Evolutionary conservation across 2,888 invertebrate species (phyloP).

Genomic region (Dasysyrphus tricinctus): DNA sequence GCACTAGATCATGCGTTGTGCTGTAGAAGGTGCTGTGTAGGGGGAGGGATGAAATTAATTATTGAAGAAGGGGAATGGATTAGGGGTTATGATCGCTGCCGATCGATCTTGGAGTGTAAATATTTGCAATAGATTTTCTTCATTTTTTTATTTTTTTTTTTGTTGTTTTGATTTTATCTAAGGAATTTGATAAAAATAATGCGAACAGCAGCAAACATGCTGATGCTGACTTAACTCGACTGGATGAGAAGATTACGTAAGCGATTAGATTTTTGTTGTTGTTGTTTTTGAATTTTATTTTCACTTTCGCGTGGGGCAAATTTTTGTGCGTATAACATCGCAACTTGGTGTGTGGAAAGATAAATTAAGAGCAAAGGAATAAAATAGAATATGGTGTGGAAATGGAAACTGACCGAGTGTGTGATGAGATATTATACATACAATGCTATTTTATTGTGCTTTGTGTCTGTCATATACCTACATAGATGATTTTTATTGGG

Average conservation of each 20-base stretch:
- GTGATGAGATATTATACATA: slow-evolving; percentile 30
- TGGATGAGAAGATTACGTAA: slow-evolving; percentile 53
- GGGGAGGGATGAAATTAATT: slow-evolving; percentile 34
- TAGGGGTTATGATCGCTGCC: slow-evolving; percentile 38
- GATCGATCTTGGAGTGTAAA: slow-evolving; percentile 53
- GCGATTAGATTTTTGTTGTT: slow-evolving; percentile 27
- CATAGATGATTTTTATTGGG: slow-evolving; percentile 25
- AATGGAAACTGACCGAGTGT: slow-evolving; percentile 8
- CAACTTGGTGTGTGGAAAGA: not conserved
- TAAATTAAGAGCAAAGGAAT: not conserved
- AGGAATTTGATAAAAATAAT: slow-evolving; percentile 28
- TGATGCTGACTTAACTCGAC: not conserved
- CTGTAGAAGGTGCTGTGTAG: not conserved
- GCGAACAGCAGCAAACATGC: not conserved
- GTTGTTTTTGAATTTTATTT: slow-evolving; percentile 4
- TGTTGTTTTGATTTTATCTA: not conserved
- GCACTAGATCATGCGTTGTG: slow-evolving; percentile 7
- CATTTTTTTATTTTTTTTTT: not conserved
- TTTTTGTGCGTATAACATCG: slow-evolving; percentile 33
- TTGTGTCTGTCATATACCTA: slow-evolving; percentile 17
- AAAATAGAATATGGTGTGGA: not conserved
- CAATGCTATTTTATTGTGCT: slow-evolving; percentile 24
- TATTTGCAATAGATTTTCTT: slow-evolving; percentile 38
- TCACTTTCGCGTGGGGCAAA: slow-evolving; percentile 8
- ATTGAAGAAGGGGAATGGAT: slow-evolving; percentile 31